These are phyloP conservation scores for Zootoca vivipara DNA, from an alignment of 2,113 vertebrate species.

Conservation along the genomic window DNA sequence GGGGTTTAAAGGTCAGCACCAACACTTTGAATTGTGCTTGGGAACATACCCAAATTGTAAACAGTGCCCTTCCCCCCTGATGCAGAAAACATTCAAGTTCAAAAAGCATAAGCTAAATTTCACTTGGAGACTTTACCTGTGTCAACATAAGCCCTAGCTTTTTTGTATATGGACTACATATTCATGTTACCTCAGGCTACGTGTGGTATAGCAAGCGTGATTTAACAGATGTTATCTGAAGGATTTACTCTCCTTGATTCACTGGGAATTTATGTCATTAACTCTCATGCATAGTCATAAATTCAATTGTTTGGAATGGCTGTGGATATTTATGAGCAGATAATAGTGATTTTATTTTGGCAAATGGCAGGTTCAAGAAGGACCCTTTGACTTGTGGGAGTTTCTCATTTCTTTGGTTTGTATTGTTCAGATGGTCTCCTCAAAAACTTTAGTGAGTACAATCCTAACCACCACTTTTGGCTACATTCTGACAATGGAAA, in stretches of 20 bases:
- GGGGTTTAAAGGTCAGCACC: too few species aligned
- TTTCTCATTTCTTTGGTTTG: background rate
- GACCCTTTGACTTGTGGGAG: background rate
- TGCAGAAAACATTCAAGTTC: background rate
- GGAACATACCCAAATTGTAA: too few species aligned
- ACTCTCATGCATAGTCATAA: conserved; percentile 30
- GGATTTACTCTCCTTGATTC: conserved; percentile 58
- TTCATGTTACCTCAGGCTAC: conserved; percentile 58
- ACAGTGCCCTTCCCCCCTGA: background rate
- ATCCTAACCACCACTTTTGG: too few species aligned
- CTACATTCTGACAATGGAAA: too few species aligned
- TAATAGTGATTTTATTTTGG: background rate
- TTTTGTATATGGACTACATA: conserved; percentile 29
- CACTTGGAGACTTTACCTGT: background rate
- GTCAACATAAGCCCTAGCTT: background rate
- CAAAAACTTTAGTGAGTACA: background rate
- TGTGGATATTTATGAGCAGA: conserved; percentile 36
- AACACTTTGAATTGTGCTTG: too few species aligned
- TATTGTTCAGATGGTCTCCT: background rate
- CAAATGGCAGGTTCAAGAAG: background rate
- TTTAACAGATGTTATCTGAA: conserved; percentile 46
- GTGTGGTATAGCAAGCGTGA: conserved; percentile 30
- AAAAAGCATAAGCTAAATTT: background rate
- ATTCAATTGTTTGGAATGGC: conserved; percentile 29
- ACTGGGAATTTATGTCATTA: conserved; percentile 49